Evolutionary conservation across 2,113 vertebrate species (phyloP).

Genomic region (Syngnathoides biaculeatus): DNA sequence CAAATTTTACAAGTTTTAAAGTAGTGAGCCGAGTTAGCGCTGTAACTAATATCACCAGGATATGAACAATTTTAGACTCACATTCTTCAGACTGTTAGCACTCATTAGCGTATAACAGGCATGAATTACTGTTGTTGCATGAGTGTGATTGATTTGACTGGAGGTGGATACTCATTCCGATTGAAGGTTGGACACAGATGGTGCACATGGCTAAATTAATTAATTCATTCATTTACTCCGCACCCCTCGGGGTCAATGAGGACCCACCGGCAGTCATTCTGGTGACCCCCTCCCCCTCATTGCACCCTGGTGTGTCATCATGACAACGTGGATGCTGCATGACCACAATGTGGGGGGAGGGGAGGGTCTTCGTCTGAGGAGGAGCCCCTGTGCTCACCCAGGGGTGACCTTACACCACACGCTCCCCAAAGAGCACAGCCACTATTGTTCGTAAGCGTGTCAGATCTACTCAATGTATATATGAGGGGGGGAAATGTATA

Average conservation of each 20-base stretch:
- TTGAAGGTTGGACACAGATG: conserved; percentile 48
- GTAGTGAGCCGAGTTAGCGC: too few relatives aligned
- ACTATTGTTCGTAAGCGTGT: conserved; percentile 47
- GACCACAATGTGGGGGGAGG: conserved; percentile 27
- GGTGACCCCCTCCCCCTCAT: conserved; percentile 28
- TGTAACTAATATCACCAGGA: neutral
- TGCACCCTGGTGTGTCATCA: conserved; percentile 32
- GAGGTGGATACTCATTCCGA: conserved; percentile 30
- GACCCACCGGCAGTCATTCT: conserved; percentile 50
- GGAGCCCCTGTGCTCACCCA: conserved; percentile 39
- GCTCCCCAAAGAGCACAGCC: conserved; percentile 43
- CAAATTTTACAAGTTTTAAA: too few relatives aligned
- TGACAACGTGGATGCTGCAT: conserved; percentile 31
- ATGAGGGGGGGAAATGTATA: conserved; percentile 28
- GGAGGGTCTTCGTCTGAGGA: conserved; percentile 20
- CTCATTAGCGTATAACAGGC: neutral
- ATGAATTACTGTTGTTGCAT: conserved; percentile 15
- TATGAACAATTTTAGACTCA: neutral
- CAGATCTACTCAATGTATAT: conserved; percentile 41
- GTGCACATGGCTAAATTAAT: conserved; percentile 12
- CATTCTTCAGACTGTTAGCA: neutral
- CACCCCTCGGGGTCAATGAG: conserved; percentile 32
- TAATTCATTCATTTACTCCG: conserved; percentile 37
- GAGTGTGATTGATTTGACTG: conserved; percentile 29
- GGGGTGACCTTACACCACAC: conserved; percentile 26